Evolutionary conservation across 2,888 invertebrate genomes (phyloP).

Genomic region (Pristionchus mayeri): DNA sequence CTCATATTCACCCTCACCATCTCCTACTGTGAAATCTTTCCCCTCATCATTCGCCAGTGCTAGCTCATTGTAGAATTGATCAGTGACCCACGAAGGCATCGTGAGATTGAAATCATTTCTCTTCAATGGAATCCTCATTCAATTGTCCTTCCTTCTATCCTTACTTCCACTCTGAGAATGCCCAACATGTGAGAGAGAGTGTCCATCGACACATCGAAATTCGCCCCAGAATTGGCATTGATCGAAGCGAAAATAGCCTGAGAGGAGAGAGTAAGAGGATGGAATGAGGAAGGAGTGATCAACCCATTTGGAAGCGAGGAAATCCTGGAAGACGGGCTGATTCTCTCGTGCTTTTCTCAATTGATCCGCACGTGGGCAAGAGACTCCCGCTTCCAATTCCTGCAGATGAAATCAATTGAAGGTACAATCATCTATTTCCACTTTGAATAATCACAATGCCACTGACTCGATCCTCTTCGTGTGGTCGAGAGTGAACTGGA

Average conservation of each 20-base stretch:
- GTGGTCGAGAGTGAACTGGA: slow-evolving; percentile 34
- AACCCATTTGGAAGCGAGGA: slow-evolving; percentile 47
- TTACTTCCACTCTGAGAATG: slow-evolving; percentile 25
- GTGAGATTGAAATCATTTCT: slow-evolving; percentile 43
- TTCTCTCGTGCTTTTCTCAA: background rate
- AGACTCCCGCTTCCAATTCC: slow-evolving; percentile 47
- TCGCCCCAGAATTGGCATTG: background rate
- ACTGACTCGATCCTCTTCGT: slow-evolving; percentile 43
- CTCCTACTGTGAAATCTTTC: slow-evolving; percentile 2
- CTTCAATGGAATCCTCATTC: background rate
- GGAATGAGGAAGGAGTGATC: background rate
- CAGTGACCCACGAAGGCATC: slow-evolving; percentile 45
- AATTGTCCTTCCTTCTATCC: background rate
- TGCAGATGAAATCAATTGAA: background rate
- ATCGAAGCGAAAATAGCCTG: slow-evolving; percentile 7
- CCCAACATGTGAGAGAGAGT: slow-evolving; percentile 19
- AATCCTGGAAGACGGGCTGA: background rate
- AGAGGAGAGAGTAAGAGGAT: background rate
- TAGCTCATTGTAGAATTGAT: slow-evolving; percentile 18
- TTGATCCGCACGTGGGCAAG: slow-evolving; percentile 32
- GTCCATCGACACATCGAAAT: slow-evolving; percentile 23
- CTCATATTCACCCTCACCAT: background rate
- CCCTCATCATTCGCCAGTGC: background rate
- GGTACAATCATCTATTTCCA: background rate
- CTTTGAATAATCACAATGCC: background rate